Evolutionary conservation across 2,113 vertebrate species (phyloP).

Genomic region (Sebastes schlegelii): DNA sequence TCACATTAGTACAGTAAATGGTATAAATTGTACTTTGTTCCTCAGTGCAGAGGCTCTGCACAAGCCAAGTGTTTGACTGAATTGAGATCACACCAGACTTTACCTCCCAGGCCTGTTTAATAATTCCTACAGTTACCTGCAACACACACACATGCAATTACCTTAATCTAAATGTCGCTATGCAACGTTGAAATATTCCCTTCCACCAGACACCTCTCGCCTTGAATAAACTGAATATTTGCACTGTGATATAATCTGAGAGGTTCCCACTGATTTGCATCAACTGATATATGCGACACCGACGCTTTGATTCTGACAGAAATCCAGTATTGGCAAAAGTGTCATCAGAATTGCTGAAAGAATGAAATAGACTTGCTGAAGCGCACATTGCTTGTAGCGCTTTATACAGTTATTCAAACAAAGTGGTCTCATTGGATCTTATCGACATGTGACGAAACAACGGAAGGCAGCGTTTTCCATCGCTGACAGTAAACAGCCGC

Average conservation of each 20-base stretch:
- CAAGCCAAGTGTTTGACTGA: constrained; percentile 2
- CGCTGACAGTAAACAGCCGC: constrained; percentile 75
- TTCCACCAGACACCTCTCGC: constrained; percentile 29
- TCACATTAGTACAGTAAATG: neutral
- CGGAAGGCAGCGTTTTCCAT: constrained; percentile 66
- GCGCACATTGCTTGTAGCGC: constrained; percentile 45
- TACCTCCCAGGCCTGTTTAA: constrained; percentile 1
- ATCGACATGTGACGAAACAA: constrained; percentile 69
- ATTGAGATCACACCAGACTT: constrained; percentile 9
- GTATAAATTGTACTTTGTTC: neutral
- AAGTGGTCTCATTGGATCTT: constrained; percentile 69
- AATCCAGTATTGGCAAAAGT: constrained; percentile 71
- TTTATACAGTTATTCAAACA: constrained; percentile 65
- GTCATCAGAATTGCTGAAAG: constrained; percentile 72
- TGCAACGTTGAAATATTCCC: constrained; percentile 18
- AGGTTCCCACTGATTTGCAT: constrained; percentile 52
- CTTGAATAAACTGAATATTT: constrained; percentile 53
- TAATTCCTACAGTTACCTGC: constrained; percentile 18
- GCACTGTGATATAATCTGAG: constrained; percentile 55
- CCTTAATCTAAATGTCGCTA: constrained; percentile 25
- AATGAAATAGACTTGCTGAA: constrained; percentile 67
- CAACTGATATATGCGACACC: constrained; percentile 37
- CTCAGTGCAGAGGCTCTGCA: neutral
- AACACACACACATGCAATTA: constrained; percentile 1
- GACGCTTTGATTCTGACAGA: constrained; percentile 67